Evolutionary conservation across 1,140 invertebrate genomes (phyloP).

Genomic region (Melitaea cinxia): DNA sequence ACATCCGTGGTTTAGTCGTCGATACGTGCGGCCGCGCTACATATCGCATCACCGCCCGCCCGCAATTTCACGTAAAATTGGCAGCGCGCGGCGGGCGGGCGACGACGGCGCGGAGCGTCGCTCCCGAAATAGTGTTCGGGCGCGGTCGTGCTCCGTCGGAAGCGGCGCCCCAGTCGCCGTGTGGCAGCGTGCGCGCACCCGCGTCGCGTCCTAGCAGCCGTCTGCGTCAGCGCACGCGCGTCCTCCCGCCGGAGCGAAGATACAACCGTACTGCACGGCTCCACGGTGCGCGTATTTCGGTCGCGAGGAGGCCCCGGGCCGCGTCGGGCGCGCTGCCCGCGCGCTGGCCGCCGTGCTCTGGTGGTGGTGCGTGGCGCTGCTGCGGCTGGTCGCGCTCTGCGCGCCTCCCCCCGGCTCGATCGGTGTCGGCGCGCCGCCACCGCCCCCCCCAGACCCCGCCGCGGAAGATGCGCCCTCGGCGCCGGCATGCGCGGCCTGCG

Average conservation of each 20-base stretch:
- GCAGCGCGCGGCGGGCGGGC: constrained; percentile 75
- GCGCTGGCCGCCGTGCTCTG: constrained; percentile 79
- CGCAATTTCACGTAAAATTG: constrained; percentile 81
- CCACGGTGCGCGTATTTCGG: constrained; percentile 73
- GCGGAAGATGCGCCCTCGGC: constrained; percentile 71
- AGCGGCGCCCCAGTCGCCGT: constrained; percentile 73
- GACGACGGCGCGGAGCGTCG: constrained; percentile 74
- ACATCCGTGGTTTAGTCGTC: constrained; percentile 40
- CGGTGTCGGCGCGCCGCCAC: constrained; percentile 56
- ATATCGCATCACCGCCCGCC: constrained; percentile 81
- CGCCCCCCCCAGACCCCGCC: constrained; percentile 62
- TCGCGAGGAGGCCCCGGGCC: constrained; percentile 73
- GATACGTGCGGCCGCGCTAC: constrained; percentile 65
- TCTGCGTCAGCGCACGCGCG: constrained; percentile 52
- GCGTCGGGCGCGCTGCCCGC: constrained; percentile 75
- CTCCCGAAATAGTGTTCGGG: constrained; percentile 80
- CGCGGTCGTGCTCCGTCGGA: constrained; percentile 68
- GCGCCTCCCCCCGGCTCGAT: constrained; percentile 72
- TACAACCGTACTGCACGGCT: constrained; percentile 55
- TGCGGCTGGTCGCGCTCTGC: constrained; percentile 78
- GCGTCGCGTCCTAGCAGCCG: constrained; percentile 65
- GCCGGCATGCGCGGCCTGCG: constrained; percentile 66
- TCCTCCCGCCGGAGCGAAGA: constrained; percentile 50
- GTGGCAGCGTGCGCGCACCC: constrained; percentile 75
- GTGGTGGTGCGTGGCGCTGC: constrained; percentile 80